These are phyloP conservation scores for Platanista minor DNA, from an alignment of 2,113 vertebrate species.

Conservation along the genomic window DNA sequence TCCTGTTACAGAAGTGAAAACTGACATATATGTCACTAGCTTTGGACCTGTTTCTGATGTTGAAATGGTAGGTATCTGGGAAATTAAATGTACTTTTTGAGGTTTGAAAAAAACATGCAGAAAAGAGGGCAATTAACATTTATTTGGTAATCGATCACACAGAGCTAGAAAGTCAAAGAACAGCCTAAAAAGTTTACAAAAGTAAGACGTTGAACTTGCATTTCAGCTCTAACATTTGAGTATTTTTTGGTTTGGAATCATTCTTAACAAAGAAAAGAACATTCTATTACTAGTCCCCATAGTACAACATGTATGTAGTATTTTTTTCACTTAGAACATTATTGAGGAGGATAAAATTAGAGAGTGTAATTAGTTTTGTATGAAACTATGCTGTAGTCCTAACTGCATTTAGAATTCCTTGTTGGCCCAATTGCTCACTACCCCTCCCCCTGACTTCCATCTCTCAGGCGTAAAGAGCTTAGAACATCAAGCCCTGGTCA, in stretches of 20 bases:
- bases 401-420: not conserved
- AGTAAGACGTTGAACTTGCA: not conserved
- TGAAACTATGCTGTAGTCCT: not conserved
- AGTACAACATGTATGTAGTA: not conserved
- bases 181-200: conserved; percentile 40
- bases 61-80: conserved; percentile 91
- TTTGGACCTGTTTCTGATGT: conserved; percentile 98
- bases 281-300: not conserved
- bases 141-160: conserved; percentile 70
- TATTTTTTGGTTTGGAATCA: not conserved
- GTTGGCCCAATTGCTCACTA: not conserved
- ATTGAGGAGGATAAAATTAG: not conserved
- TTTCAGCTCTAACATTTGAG: not conserved
- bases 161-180: conserved; percentile 73
- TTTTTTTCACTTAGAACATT: conserved; percentile 7
- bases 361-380: not conserved
- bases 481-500: not conserved
- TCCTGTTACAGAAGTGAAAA: conserved; percentile 97
- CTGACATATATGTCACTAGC: conserved; percentile 97
- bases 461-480: not conserved
- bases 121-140: conserved; percentile 61
- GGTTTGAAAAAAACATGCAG: conserved; percentile 68
- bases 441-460: not conserved
- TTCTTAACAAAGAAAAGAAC: not conserved
- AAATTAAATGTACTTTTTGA: conserved; percentile 65